Conservation (phyloP, 2,113 vertebrate genomes). For the Lagenorhynchus albirostris region DNA sequence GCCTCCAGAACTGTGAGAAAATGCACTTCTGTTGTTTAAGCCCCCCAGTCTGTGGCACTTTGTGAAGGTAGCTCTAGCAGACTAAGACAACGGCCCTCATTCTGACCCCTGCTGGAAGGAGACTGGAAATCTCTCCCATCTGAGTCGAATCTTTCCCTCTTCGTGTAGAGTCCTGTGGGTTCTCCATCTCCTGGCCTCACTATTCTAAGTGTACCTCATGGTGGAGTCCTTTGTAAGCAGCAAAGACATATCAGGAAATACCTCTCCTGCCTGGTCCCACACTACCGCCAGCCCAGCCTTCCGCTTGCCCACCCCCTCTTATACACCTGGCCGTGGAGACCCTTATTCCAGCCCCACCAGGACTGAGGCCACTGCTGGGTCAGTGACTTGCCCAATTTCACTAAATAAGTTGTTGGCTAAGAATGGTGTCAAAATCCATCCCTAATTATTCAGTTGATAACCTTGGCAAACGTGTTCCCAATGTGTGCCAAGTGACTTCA, state of each 20-base stretch:
- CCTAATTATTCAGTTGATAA: neutral
- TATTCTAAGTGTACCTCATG: rapidly evolving
- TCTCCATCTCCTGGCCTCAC: neutral
- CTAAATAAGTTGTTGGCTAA: neutral
- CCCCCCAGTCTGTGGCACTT: neutral
- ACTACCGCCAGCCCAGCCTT: neutral
- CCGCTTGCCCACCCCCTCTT: neutral
- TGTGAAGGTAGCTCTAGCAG: neutral
- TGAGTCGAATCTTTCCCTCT: neutral
- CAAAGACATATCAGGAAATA: neutral
- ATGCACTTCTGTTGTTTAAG: neutral
- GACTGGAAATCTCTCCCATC: too few species aligned
- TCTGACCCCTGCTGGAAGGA: neutral
- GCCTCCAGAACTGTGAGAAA: neutral
- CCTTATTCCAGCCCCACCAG: neutral
- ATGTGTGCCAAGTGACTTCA: neutral
- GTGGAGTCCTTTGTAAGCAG: neutral
- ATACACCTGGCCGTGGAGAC: neutral
- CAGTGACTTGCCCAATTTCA: neutral
- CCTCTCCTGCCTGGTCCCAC: neutral
- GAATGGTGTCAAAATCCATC: neutral
- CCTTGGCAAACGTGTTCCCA: neutral
- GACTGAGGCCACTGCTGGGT: neutral
- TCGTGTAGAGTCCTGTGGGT: too few species aligned
- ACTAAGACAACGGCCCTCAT: too few species aligned